Evolutionary conservation across 2,888 invertebrate species (phyloP).

Genomic region (Hecatera dysodea): DNA sequence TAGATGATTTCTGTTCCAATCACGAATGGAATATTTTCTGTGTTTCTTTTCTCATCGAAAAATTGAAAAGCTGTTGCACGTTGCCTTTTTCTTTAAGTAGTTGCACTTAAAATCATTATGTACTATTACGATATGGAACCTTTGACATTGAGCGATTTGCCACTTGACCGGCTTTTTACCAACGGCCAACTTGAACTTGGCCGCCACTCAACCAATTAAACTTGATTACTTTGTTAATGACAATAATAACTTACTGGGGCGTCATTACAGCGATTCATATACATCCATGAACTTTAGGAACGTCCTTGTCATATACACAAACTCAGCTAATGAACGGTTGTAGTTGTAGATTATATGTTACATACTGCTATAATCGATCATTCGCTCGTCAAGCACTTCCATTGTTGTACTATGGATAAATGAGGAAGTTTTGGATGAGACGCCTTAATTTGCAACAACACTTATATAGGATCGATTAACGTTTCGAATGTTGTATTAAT

Average conservation of each 20-base stretch:
- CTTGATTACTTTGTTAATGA: slow-evolving; percentile 68
- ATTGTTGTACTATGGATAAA: slow-evolving; percentile 31
- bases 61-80: background rate
- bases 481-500: background rate
- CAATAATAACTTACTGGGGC: slow-evolving; percentile 58
- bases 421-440: slow-evolving; percentile 32
- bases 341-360: slow-evolving; percentile 19
- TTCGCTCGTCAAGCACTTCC: slow-evolving; percentile 33
- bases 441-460: slow-evolving; percentile 26
- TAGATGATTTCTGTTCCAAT: background rate
- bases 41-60: background rate
- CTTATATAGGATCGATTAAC: background rate
- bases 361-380: slow-evolving; percentile 37
- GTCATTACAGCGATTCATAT: slow-evolving; percentile 48
- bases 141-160: slow-evolving; percentile 12
- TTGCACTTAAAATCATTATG: too few species aligned
- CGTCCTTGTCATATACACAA: slow-evolving; percentile 65
- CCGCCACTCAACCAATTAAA: slow-evolving; percentile 69
- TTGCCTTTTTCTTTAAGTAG: background rate
- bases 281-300: slow-evolving; percentile 57
- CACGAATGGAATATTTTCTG: background rate
- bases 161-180: slow-evolving; percentile 62
- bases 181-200: slow-evolving; percentile 81
- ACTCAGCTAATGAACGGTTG: slow-evolving; percentile 51
- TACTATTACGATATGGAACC: background rate